Conservation (phyloP, 2,113 vertebrate species). For the Podarcis raffonei region DNA sequence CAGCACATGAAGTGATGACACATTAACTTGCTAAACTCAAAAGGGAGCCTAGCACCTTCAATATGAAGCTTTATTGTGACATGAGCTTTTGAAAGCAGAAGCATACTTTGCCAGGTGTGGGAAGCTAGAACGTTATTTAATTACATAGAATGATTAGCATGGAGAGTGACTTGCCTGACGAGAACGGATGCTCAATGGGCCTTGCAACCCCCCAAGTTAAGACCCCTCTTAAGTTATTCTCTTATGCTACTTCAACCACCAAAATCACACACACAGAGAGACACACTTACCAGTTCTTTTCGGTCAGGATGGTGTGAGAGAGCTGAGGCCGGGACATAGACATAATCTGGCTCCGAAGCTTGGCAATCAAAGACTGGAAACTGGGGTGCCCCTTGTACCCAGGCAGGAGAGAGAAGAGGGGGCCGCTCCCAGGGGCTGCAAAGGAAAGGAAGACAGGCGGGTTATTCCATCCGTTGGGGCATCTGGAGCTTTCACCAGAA, state of each 20-base stretch:
- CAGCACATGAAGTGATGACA: background rate
- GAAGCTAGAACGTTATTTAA: background rate
- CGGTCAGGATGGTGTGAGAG: constrained; percentile 91
- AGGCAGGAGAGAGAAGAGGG: constrained; percentile 87
- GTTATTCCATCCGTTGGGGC: background rate
- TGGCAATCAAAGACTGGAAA: constrained; percentile 85
- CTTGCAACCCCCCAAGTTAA: background rate
- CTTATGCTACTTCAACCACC: background rate
- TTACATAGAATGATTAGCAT: background rate
- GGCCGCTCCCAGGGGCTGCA: constrained; percentile 78
- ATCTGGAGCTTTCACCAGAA: background rate
- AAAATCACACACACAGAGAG: background rate
- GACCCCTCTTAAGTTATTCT: background rate
- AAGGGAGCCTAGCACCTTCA: background rate
- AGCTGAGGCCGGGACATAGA: constrained; percentile 90
- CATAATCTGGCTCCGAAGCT: constrained; percentile 87
- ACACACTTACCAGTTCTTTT: constrained; percentile 88
- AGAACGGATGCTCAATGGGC: background rate
- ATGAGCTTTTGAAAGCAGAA: background rate
- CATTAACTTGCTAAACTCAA: background rate
- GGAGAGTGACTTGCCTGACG: background rate
- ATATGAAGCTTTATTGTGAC: background rate
- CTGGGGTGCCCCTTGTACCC: constrained; percentile 88
- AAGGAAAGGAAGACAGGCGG: background rate
- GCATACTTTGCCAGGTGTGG: background rate